These are phyloP conservation scores for Acheta domesticus DNA, from an alignment of 2,888 invertebrate species.

Conservation along the genomic window DNA sequence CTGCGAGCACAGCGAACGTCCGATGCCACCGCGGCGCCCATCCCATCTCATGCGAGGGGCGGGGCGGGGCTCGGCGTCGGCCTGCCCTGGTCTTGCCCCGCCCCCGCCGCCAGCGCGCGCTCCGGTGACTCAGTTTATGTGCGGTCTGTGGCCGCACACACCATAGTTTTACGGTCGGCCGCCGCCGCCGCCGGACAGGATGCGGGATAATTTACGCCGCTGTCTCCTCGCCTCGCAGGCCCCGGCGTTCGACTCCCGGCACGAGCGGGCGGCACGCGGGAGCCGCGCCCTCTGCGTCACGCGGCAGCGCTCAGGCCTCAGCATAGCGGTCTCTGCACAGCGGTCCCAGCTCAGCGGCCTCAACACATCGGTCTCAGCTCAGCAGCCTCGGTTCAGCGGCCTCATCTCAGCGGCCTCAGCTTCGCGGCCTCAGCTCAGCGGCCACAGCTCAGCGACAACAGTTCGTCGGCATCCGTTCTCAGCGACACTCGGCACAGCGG, in stretches of 20 bases:
- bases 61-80: not conserved
- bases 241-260: not conserved
- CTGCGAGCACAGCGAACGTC: no score
- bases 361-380: no score
- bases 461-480: no score
- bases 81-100: not conserved
- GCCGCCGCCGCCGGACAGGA: conserved; percentile 4
- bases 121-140: conserved; percentile 18
- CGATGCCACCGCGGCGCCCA: no score
- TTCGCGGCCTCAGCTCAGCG: no score
- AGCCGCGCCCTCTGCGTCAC: not conserved
- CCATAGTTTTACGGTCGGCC: conserved; percentile 18
- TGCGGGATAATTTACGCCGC: conserved; percentile 10
- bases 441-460: no score
- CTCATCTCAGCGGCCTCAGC: no score
- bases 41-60: not conserved
- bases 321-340: no score
- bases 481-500: no score
- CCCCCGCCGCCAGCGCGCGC: not conserved
- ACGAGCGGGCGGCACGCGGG: not conserved
- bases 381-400: no score
- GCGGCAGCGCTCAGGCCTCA: not conserved
- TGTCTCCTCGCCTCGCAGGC: conserved; percentile 11
- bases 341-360: no score
- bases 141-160: conserved; percentile 18